Conservation (phyloP, 2,888 invertebrate species). For the Apotomis betuletana region DNA sequence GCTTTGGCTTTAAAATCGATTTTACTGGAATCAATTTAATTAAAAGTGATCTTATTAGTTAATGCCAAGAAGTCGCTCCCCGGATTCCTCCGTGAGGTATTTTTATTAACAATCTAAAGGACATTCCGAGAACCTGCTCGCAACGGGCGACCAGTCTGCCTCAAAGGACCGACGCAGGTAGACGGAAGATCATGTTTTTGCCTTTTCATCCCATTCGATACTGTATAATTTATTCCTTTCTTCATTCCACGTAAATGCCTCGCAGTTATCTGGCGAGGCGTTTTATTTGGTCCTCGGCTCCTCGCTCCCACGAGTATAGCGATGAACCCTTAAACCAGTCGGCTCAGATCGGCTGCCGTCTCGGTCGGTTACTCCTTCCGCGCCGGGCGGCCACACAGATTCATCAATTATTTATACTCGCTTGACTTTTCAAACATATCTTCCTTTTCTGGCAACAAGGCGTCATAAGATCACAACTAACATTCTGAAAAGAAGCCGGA, state of each 20-base stretch:
- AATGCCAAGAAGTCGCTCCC: slow-evolving; percentile 54
- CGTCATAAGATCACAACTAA: slow-evolving; percentile 58
- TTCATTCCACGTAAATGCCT: slow-evolving; percentile 58
- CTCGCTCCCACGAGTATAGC: slow-evolving; percentile 64
- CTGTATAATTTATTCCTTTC: slow-evolving; percentile 59
- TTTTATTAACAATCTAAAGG: slow-evolving; percentile 52
- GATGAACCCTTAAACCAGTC: slow-evolving; percentile 58
- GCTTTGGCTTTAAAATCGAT: neutral
- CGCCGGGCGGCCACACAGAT: slow-evolving; percentile 56
- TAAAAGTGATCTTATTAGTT: slow-evolving; percentile 41
- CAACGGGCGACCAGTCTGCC: slow-evolving; percentile 52
- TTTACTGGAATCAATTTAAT: slow-evolving; percentile 32
- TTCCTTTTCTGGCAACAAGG: slow-evolving; percentile 48
- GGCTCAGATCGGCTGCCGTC: slow-evolving; percentile 60
- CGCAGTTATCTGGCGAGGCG: slow-evolving; percentile 50
- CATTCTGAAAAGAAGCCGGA: slow-evolving; percentile 50
- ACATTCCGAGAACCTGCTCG: slow-evolving; percentile 61
- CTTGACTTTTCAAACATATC: slow-evolving; percentile 62
- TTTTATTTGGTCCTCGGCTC: slow-evolving; percentile 58
- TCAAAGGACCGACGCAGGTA: slow-evolving; percentile 61
- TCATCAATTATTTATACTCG: slow-evolving; percentile 71
- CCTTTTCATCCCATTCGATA: slow-evolving; percentile 59
- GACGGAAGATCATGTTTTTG: slow-evolving; percentile 59
- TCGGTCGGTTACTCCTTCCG: slow-evolving; percentile 72
- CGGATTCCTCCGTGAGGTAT: slow-evolving; percentile 51